These are phyloP conservation scores for Drosophila setosimentum DNA, from an alignment of 2,888 invertebrate species.

Conservation along the genomic window DNA sequence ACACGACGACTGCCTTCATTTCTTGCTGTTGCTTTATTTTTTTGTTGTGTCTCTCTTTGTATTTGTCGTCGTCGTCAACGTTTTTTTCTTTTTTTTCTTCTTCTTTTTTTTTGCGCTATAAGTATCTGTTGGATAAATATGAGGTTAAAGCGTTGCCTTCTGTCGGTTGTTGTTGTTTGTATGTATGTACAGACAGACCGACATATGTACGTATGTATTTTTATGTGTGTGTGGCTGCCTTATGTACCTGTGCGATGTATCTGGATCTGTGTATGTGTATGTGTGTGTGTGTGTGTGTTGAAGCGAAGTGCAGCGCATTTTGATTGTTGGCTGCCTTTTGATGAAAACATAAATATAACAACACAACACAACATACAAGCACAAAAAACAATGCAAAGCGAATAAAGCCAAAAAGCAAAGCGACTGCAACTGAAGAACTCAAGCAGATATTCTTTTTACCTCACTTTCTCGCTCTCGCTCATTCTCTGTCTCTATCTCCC, in stretches of 20 bases:
- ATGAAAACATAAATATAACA: slow-evolving; percentile 81
- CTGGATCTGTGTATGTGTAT: slow-evolving; percentile 28
- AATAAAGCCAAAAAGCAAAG: slow-evolving; percentile 32
- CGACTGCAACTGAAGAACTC: slow-evolving; percentile 53
- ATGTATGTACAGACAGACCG: slow-evolving; percentile 23
- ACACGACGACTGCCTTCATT: slow-evolving; percentile 65
- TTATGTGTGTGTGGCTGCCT: slow-evolving; percentile 27
- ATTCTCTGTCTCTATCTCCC: slow-evolving; percentile 18
- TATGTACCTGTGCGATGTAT: slow-evolving; percentile 53
- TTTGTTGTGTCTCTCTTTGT: slow-evolving; percentile 34
- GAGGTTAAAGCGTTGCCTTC: slow-evolving; percentile 84
- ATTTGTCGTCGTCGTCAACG: slow-evolving; percentile 63
- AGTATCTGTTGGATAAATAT: slow-evolving; percentile 84
- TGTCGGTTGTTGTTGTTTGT: slow-evolving; percentile 57
- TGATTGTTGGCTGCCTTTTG: slow-evolving; percentile 81
- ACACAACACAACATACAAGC: slow-evolving; percentile 33
- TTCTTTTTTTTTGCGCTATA: slow-evolving; percentile 64
- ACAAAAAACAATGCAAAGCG: slow-evolving; percentile 39
- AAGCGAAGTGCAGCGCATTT: slow-evolving; percentile 77
- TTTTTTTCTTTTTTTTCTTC: slow-evolving; percentile 51
- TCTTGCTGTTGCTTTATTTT: slow-evolving; percentile 62
- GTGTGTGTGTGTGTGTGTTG: slow-evolving; percentile 39
- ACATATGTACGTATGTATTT: background rate
- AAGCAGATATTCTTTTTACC: slow-evolving; percentile 42
- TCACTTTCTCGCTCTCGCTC: slow-evolving; percentile 18